Evolutionary conservation across 2,888 invertebrate species (phyloP).

Genomic region (Aelia acuminata): DNA sequence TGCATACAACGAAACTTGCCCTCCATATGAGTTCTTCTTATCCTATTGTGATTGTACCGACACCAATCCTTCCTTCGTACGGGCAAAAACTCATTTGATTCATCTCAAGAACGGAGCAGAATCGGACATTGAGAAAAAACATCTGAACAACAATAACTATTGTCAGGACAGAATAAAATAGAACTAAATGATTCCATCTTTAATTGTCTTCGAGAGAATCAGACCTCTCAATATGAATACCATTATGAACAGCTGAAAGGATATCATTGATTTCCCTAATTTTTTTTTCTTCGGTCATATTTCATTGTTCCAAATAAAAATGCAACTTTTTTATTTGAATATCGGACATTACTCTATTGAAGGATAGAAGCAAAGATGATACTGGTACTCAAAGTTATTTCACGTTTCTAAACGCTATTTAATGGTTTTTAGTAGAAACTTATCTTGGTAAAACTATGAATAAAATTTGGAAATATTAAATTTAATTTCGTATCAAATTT

Average conservation of each 20-base stretch:
- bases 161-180: background rate
- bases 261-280: constrained; percentile 11
- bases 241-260: background rate
- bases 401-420: too few species aligned
- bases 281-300: background rate
- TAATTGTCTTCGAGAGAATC: background rate
- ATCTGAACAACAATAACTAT: background rate
- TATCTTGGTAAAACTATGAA: too few species aligned
- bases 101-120: too few species aligned
- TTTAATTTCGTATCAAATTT: too few species aligned
- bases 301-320: background rate
- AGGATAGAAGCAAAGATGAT: background rate
- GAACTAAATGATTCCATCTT: background rate
- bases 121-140: background rate
- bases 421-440: too few species aligned
- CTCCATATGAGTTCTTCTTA: too few species aligned
- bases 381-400: background rate
- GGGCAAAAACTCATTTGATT: too few species aligned
- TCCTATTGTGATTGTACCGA: too few species aligned
- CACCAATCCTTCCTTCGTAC: too few species aligned
- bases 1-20: background rate
- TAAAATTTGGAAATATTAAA: too few species aligned
- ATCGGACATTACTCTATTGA: background rate
- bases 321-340: background rate
- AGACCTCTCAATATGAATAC: background rate